Conservation (phyloP, 1,140 invertebrate genomes). For the Drosophila lacertosa region DNA sequence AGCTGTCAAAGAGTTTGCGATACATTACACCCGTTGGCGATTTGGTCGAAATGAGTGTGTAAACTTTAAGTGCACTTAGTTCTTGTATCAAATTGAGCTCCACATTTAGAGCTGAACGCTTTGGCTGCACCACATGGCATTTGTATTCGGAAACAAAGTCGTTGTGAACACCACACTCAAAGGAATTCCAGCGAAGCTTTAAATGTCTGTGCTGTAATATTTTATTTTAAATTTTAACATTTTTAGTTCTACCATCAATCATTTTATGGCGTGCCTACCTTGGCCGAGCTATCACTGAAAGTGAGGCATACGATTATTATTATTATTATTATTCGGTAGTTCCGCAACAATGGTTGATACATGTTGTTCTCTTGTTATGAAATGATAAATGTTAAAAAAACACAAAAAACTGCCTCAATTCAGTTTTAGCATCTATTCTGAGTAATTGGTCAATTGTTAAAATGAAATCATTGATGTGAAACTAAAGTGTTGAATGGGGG, state of each 20-base stretch:
- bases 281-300: background rate
- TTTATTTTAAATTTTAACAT: too few relatives aligned
- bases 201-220: constrained; percentile 10
- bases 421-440: background rate
- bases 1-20: constrained; percentile 45
- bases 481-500: background rate
- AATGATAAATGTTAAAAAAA: background rate
- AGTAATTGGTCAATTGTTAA: background rate
- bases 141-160: constrained; percentile 16
- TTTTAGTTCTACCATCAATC: background rate
- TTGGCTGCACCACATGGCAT: constrained; percentile 21
- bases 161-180: constrained; percentile 23
- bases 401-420: background rate
- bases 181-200: constrained; percentile 31
- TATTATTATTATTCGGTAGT: background rate
- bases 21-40: background rate
- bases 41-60: constrained; percentile 40
- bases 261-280: background rate
- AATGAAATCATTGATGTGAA: background rate
- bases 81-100: constrained; percentile 32
- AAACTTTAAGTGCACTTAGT: constrained; percentile 18
- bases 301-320: background rate
- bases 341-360: background rate
- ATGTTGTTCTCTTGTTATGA: background rate
- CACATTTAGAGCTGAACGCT: constrained; percentile 31